Base-by-base conservation (phyloP, 2,797 vertebrate genomes). In the Avahi laniger region DNA sequence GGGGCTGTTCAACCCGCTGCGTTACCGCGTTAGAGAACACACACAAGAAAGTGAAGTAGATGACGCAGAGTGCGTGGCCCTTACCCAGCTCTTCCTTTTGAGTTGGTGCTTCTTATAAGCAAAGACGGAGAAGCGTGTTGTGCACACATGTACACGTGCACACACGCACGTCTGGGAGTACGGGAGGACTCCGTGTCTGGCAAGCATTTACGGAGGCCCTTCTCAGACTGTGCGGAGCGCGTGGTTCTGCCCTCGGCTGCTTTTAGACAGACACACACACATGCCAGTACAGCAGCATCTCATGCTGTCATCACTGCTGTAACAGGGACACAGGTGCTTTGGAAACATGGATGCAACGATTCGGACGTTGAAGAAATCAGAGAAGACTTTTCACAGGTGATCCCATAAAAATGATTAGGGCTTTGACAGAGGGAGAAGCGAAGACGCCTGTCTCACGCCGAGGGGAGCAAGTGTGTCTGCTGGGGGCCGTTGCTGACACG, bases 41-140 rank as follows among this genome's bases (percentile, higher is more conserved):
- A 4, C 1, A 4, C 12, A 24, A n/a, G 20, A 38, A 30, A 59
- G 67, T 41, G 52, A 67, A 57, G 78, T 43, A 13, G 59, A 59
- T 0, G 2, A 2, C 4, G 1, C 7, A 13, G 35, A 65, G 20
- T 28, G 6, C n/a, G 0, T 4, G n/a, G 4, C 18, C 41, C 67
- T 43, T 63, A 20, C 9, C 20, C 7, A 1, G 67, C 15, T 43
- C 26, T 86, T 43, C 30, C 61, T 57, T 61, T 75, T 61, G 54
- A 14, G 38, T 20, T 17, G 28, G 33, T 30, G 22, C 15, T 94
- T 95, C 35, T 43, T 13, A 4, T 12, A 80, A 70, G 84, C 1
- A 4, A 46, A 91, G 43, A 26, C 4, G 18, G 48, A 24, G 50
- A 70, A 28, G 20, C 10, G 41, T 5, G 22, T 43, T 33, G 15